Base-by-base conservation (phyloP, 92 coral and sea anemone species). In the Zoanthus sansibaricus region DNA sequence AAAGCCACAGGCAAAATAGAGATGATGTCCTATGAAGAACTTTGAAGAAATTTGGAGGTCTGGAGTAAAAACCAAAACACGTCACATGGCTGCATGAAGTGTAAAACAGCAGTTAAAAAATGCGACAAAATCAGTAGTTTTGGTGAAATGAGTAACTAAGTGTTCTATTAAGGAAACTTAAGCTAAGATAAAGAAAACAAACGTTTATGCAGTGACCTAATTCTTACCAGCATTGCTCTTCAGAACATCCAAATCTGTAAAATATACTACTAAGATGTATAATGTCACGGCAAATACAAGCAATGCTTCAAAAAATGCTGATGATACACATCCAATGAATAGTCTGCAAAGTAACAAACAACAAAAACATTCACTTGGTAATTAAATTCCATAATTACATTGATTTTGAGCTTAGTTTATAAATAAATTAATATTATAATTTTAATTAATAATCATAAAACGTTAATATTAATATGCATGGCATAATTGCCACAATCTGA, bases 241-340 rank as follows among this genome's bases (percentile, higher is more conserved):
- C 9, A 88, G 51, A 32, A 72, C 76, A 15, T 86, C 82, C 30
- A 21, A 86, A 83, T 79, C 84, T 54, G 89, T 87, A 88, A 95
- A 95, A 83, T 47, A 95, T 72, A 76, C 70, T 31, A 95, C 86
- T 80, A 95, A 77, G 73, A 95, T 82, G 77, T 97, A 97, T 16
- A 97, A 82, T 20, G 93, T 90, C 37, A 93, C 86, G 3, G 86
- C 84, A 73, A 90, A 89, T 67, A 97, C 90, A 56, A 91, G 54
- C 7, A 97, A 18, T 17, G 98, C 95, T 51, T 92, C 77, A 55
- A 88, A 89, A 89, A 95, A 90, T 3, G 98, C 99, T 78, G 98
- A 72, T 49, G 95, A 56, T 74, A 97, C 80, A 86, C 99, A 95
- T 82, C 94, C 94, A 82, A 97, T 90, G 87, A 97, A 97, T 67